Evolutionary conservation across 2,797 vertebrate genomes (phyloP).

Genomic region (Betta splendens): DNA sequence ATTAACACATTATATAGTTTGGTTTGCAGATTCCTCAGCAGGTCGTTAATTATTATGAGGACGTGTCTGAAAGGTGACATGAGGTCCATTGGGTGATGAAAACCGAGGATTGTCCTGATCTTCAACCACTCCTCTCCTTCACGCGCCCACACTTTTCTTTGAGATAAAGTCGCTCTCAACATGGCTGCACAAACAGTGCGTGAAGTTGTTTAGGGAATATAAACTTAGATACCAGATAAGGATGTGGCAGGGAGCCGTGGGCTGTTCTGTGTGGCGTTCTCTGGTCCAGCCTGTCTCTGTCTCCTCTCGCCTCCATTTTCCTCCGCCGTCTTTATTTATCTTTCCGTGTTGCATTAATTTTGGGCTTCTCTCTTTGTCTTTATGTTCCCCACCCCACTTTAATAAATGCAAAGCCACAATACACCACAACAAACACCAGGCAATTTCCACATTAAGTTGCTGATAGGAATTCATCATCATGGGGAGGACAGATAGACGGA

Average conservation of each 20-base stretch:
- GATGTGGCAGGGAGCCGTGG: constrained; percentile 36
- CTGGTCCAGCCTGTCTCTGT: background rate
- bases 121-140: constrained; percentile 14
- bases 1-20: background rate
- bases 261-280: constrained; percentile 3
- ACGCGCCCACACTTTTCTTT: constrained; percentile 50
- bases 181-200: constrained; percentile 64
- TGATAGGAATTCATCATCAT: constrained; percentile 11
- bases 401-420: background rate
- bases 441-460: constrained; percentile 10
- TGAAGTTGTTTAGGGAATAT: constrained; percentile 62
- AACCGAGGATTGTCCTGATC: constrained; percentile 19
- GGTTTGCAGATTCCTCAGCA: background rate
- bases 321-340: background rate
- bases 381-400: background rate
- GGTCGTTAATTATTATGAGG: background rate
- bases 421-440: constrained; percentile 14
- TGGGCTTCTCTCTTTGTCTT: background rate
- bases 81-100: constrained; percentile 26
- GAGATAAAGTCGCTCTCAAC: constrained; percentile 72
- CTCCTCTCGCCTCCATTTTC: background rate
- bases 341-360: background rate
- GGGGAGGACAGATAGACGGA: constrained; percentile 22
- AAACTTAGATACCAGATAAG: constrained; percentile 76
- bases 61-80: constrained; percentile 36